Evolutionary conservation across 1,140 invertebrate species (phyloP), one percentile per base, ranked within the genome.

Genomic region (Oryzaephilus surinamensis): DNA sequence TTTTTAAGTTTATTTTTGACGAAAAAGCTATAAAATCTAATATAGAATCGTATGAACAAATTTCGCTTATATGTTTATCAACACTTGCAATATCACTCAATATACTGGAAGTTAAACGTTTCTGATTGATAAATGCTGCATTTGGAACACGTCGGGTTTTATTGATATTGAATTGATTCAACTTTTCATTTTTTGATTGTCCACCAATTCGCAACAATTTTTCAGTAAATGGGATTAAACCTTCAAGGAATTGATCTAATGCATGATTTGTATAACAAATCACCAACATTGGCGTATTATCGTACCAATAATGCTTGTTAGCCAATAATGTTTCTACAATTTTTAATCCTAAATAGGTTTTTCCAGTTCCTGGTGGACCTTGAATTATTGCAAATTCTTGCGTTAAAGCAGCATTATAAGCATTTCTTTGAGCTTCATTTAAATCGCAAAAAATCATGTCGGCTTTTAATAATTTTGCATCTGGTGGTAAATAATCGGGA

Each of bases 261-360:
- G 88, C 87, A 61, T 91, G 84, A 56, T 92, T 93, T 0, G 85
- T 90, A 46, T 79, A 88, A 52, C 84, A 87, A 13, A 92, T 73
- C 7, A 93, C 66, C 2, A 92, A 58, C 36, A 92, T 77, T 3
- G 81, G 78, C 1, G 46, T 52, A 4, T 28, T 29, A 2, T 48
- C 33, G 15, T 48, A 51, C 51, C 52, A 57, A 1, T 13, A 8
- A 2, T 45, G 26, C 5, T 58, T 40, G 50, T 77, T 79, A 16
- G 67, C 26, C 6, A 84, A 50, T 6, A 84, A 52, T 2, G 67
- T 69, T 42, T 73, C 60, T 0, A 74, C 67, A 19, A 85, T 66
- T 62, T 80, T 71, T 6, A 83, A 59, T 2, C 80, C 82, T n/a
- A 87, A 51, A 52, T 66, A 81, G 0, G 84, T 86, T 64, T 89